Percentiles rank a stretch among this genome's conserved stretches.
Conservation (phyloP, 2,888 invertebrate species). For the Rapana venosa region DNA sequence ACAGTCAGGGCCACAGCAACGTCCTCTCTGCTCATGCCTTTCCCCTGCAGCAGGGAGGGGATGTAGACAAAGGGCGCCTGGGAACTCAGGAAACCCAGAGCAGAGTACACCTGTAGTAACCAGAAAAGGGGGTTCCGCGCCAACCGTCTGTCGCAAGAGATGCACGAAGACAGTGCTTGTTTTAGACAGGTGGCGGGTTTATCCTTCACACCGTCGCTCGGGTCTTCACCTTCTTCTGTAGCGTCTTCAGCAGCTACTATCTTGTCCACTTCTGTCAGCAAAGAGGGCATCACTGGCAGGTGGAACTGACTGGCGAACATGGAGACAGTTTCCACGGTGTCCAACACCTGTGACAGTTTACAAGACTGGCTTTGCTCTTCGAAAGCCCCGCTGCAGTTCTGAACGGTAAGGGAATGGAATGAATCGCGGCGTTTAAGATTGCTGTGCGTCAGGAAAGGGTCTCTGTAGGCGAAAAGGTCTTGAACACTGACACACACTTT, state of each 20-base stretch:
- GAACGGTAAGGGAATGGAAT: not conserved
- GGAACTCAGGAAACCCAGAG: not conserved
- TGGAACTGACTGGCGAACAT: slow-evolving; percentile 22
- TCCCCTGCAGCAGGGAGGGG: slow-evolving; percentile 1
- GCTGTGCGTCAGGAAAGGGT: not conserved
- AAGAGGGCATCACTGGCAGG: not conserved
- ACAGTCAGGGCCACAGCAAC: not conserved
- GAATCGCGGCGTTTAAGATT: not conserved
- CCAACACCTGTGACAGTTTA: not conserved
- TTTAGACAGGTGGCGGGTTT: not conserved
- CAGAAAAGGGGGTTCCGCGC: slow-evolving; percentile 20
- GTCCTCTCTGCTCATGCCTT: not conserved
- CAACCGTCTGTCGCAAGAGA: not conserved
- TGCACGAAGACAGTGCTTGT: not conserved
- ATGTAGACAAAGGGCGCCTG: not conserved
- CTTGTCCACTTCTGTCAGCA: not conserved
- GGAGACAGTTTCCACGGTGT: not conserved
- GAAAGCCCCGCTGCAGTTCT: not conserved
- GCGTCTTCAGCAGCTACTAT: not conserved
- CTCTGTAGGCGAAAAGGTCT: not conserved
- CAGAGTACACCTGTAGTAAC: slow-evolving; percentile 13
- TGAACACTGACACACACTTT: not conserved
- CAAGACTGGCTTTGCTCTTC: not conserved
- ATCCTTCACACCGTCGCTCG: not conserved
- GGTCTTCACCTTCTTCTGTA: not conserved